Conservation (phyloP, 1,140 invertebrate genomes). For the Reticulitermes speratus region DNA sequence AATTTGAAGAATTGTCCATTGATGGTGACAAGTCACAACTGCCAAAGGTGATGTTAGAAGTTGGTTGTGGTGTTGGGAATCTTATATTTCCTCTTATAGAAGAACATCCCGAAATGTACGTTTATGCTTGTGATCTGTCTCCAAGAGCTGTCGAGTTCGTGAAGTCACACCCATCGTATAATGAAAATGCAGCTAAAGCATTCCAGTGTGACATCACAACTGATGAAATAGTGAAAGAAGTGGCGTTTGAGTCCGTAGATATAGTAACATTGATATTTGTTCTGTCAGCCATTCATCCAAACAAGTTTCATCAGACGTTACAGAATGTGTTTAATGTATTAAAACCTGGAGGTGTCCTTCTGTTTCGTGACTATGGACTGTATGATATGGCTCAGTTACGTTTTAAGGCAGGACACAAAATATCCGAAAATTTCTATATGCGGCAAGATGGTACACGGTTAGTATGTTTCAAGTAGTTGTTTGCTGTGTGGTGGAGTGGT, state of each 20-base stretch:
- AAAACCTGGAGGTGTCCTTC: constrained; percentile 76
- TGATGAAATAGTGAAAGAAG: constrained; percentile 55
- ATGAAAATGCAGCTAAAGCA: constrained; percentile 64
- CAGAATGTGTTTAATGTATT: constrained; percentile 69
- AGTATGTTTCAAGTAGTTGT: constrained; percentile 25
- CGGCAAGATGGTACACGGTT: constrained; percentile 96
- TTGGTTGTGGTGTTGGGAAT: constrained; percentile 98
- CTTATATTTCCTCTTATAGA: constrained; percentile 91
- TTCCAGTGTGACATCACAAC: constrained; percentile 73
- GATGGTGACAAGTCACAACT: constrained; percentile 42
- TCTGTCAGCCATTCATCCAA: constrained; percentile 74
- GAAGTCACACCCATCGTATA: constrained; percentile 65
- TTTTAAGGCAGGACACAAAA: constrained; percentile 90
- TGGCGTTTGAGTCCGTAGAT: constrained; percentile 59
- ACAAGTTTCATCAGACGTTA: constrained; percentile 72
- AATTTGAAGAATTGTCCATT: constrained; percentile 80
- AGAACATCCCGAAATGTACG: constrained; percentile 67
- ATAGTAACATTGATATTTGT: constrained; percentile 76
- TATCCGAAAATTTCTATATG: constrained; percentile 93
- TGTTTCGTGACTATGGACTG: constrained; percentile 97
- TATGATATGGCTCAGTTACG: constrained; percentile 97
- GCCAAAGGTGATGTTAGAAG: constrained; percentile 67
- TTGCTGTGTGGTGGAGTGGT: no score
- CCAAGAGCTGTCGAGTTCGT: constrained; percentile 86
- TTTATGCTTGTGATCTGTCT: constrained; percentile 95